Percentiles rank a stretch among this genome's conserved stretches.
Evolutionary conservation across 92 coral and sea anemone genomes (phyloP).

Genomic region (Parazoanthus atlanticus): DNA sequence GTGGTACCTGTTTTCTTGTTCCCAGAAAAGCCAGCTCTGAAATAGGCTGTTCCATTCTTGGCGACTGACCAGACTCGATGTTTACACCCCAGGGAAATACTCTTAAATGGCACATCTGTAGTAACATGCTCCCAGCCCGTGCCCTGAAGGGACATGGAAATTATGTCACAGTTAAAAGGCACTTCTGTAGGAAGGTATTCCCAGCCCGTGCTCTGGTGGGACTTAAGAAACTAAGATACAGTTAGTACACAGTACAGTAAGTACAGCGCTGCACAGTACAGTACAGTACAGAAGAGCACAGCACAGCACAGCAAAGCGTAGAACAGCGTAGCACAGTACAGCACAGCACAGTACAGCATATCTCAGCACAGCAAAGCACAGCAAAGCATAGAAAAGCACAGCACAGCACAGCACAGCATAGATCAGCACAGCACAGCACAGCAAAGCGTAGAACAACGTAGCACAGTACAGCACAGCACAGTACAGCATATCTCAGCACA

Average conservation of each 20-base stretch:
- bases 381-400: neutral
- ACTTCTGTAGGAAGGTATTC: neutral
- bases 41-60: conserved; percentile 92
- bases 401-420: neutral
- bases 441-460: neutral
- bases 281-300: neutral
- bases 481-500: neutral
- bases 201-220: conserved; percentile 59
- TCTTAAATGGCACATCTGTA: conserved; percentile 84
- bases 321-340: neutral
- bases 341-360: neutral
- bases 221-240: neutral
- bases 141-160: conserved; percentile 61
- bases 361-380: neutral
- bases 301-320: neutral
- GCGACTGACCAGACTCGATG: conserved; percentile 91
- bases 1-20: conserved; percentile 71
- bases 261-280: neutral
- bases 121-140: conserved; percentile 86
- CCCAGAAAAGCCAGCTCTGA: conserved; percentile 87
- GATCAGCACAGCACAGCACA: neutral
- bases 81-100: conserved; percentile 90
- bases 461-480: neutral
- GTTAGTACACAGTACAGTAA: neutral
- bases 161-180: neutral